Evolutionary conservation across 2,888 invertebrate genomes (phyloP).

Genomic region (Drosophila putrida): DNA sequence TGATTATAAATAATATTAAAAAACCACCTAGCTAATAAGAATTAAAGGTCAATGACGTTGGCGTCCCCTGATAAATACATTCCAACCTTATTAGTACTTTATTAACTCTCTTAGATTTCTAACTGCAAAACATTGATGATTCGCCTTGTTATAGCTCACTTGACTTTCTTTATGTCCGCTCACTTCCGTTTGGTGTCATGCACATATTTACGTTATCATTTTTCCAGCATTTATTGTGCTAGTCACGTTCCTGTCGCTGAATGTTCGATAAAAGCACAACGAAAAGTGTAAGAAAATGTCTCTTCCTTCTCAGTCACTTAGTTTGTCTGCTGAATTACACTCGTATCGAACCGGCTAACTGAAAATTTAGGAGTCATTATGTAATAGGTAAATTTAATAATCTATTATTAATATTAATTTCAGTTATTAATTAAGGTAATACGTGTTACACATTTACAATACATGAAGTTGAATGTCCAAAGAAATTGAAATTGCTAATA

Average conservation of each 20-base stretch:
- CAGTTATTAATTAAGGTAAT: constrained; percentile 39
- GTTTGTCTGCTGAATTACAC: neutral
- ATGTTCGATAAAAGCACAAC: constrained; percentile 50
- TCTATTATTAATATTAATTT: constrained; percentile 37
- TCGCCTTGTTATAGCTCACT: neutral
- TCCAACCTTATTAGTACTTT: neutral
- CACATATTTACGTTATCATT: constrained; percentile 70
- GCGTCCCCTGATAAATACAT: neutral
- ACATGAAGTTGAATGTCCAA: constrained; percentile 9
- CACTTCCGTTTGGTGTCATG: constrained; percentile 29
- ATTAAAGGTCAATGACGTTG: neutral
- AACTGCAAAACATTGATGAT: neutral
- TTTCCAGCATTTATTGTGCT: constrained; percentile 74
- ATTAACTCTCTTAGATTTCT: neutral
- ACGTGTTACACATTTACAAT: constrained; percentile 24
- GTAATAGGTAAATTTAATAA: constrained; percentile 36
- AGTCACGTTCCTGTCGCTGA: constrained; percentile 67
- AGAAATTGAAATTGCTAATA: neutral
- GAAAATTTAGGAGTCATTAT: constrained; percentile 13
- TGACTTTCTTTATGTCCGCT: neutral
- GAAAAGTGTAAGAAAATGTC: neutral
- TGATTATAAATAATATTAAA: neutral
- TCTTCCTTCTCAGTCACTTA: neutral
- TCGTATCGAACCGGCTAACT: neutral
- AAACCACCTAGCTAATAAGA: neutral